Percentiles rank a stretch among this genome's conserved stretches.
These are phyloP conservation scores for Leptobrachium leishanense DNA, from an alignment of 2,113 vertebrate genomes.

Conservation along the genomic window DNA sequence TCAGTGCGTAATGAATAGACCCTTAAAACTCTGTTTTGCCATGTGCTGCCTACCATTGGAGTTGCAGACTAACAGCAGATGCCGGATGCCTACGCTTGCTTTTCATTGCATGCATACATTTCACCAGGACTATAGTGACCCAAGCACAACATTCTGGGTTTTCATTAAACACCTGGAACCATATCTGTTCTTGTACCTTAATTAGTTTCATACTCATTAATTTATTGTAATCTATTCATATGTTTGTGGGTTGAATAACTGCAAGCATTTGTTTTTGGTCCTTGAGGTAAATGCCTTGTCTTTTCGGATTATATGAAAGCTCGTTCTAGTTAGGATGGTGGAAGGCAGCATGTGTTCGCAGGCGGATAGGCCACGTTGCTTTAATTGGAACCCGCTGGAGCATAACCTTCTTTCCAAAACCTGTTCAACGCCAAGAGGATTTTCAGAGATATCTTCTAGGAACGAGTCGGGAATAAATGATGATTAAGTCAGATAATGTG, in stretches of 20 bases:
- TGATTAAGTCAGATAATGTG: not conserved
- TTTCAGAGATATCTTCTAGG: not conserved
- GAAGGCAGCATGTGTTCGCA: constrained; percentile 24
- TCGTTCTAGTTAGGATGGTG: constrained; percentile 9
- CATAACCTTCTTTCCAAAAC: constrained; percentile 27
- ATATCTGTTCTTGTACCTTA: constrained; percentile 65
- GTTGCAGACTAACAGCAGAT: too few relatives aligned
- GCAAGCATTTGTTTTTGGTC: constrained; percentile 9
- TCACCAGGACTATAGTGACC: too few relatives aligned
- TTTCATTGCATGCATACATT: too few relatives aligned
- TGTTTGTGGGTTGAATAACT: constrained; percentile 13
- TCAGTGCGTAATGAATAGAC: too few relatives aligned
- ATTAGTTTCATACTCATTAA: constrained; percentile 10
- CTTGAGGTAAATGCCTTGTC: constrained; percentile 18
- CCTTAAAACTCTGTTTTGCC: too few relatives aligned
- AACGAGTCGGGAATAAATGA: not conserved
- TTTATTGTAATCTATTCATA: not conserved
- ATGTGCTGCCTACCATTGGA: too few relatives aligned
- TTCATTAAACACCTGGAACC: not conserved
- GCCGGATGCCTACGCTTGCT: too few relatives aligned
- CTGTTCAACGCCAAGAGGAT: constrained; percentile 45
- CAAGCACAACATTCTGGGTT: too few relatives aligned
- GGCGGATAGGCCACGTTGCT: constrained; percentile 1
- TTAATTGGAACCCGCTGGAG: constrained; percentile 43
- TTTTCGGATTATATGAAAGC: constrained; percentile 10